A percentile compares a stretch with the other conserved stretches of the same genome.
Evolutionary conservation across 2,888 invertebrate genomes (phyloP).

Genomic region (Aleiodes testaceus): DNA sequence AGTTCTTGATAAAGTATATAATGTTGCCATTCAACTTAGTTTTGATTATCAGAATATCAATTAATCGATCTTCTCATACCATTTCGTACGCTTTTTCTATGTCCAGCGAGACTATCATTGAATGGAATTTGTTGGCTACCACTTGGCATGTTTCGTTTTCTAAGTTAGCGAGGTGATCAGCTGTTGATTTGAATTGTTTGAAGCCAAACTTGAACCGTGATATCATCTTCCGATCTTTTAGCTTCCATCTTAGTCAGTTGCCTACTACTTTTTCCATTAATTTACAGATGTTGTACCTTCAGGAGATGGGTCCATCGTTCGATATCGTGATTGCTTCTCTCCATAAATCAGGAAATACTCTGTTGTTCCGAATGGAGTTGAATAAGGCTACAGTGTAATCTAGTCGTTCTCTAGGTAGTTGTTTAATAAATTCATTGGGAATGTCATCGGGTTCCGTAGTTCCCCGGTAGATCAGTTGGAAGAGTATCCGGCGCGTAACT

Average conservation of each 20-base stretch:
- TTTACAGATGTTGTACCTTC: constrained; percentile 42
- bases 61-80: constrained; percentile 21
- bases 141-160: background rate
- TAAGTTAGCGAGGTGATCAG: constrained; percentile 24
- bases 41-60: background rate
- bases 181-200: constrained; percentile 32
- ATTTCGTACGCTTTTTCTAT: constrained; percentile 31
- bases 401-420: background rate
- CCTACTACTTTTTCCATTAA: constrained; percentile 41
- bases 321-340: constrained; percentile 30
- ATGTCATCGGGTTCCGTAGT: constrained; percentile 51
- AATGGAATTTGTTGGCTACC: constrained; percentile 39
- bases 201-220: constrained; percentile 1
- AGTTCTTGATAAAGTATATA: constrained; percentile 28
- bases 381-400: constrained; percentile 37
- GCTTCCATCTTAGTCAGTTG: constrained; percentile 29
- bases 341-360: constrained; percentile 34
- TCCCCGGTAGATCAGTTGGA: too few species aligned
- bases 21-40: constrained; percentile 28
- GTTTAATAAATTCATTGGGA: constrained; percentile 37
- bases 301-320: constrained; percentile 40
- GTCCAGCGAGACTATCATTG: constrained; percentile 34
- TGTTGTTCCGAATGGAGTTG: constrained; percentile 27
- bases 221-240: background rate
- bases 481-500: too few species aligned